These are phyloP conservation scores for Microctenopoma steveboyesi DNA, from an alignment of 2,797 vertebrate species.

Conservation along the genomic window DNA sequence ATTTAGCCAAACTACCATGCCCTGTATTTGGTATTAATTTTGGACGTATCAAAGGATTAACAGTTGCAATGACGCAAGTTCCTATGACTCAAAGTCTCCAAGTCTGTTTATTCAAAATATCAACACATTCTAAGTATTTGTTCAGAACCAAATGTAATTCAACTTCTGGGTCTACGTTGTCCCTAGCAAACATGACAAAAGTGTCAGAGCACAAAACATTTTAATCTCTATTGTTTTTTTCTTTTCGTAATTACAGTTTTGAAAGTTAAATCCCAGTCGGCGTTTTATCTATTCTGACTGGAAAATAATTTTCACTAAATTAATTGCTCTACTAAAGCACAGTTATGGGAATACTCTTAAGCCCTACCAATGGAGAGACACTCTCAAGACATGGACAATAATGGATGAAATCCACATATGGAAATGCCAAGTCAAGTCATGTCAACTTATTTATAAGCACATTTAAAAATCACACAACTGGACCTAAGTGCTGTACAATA, in stretches of 20 bases:
- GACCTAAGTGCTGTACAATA: no score
- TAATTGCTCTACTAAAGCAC: constrained; percentile 63
- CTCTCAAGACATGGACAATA: constrained; percentile 55
- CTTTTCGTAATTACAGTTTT: constrained; percentile 69
- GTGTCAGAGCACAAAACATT: constrained; percentile 34
- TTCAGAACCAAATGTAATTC: constrained; percentile 27
- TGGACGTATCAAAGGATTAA: constrained; percentile 42
- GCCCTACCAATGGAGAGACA: constrained; percentile 57
- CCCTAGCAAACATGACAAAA: constrained; percentile 29
- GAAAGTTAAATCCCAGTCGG: constrained; percentile 70
- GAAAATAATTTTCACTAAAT: constrained; percentile 68
- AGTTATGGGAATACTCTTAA: constrained; percentile 67
- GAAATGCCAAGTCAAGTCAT: constrained; percentile 7
- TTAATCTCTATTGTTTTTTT: constrained; percentile 43
- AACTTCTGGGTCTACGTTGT: constrained; percentile 24
- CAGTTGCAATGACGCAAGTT: constrained; percentile 23
- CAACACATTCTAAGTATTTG: constrained; percentile 43
- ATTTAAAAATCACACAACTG: no score
- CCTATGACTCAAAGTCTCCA: constrained; percentile 1
- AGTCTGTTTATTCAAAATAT: constrained; percentile 48
- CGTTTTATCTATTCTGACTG: constrained; percentile 64
- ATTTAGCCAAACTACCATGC: constrained; percentile 26
- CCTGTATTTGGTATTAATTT: constrained; percentile 49
- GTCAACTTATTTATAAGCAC: no score
- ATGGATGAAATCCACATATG: constrained; percentile 58